These are phyloP conservation scores for Spinibarbus caldwelli DNA, from an alignment of 2,797 vertebrate genomes.

Conservation along the genomic window DNA sequence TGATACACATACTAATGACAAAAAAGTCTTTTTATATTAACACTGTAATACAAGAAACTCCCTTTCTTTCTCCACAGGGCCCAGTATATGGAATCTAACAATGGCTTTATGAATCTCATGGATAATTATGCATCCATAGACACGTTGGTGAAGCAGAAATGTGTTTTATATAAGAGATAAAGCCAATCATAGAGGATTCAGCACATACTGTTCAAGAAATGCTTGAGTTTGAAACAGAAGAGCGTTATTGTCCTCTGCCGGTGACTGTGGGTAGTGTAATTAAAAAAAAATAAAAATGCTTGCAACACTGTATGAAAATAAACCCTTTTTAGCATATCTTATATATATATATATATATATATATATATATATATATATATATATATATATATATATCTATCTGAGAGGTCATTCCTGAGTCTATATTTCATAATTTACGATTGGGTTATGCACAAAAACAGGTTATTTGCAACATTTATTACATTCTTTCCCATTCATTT, in stretches of 20 bases:
- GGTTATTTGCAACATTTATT: not conserved
- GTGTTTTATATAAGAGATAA: slow-evolving; percentile 39
- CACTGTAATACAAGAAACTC: not conserved
- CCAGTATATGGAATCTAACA: not conserved
- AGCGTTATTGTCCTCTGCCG: slow-evolving; percentile 57
- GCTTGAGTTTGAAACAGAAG: slow-evolving; percentile 5
- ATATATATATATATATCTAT: too few species aligned
- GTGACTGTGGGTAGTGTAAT: not conserved
- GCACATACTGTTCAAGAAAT: not conserved
- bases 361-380: too few species aligned
- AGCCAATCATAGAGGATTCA: slow-evolving; percentile 24
- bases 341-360: too few species aligned
- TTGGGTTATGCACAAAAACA: not conserved
- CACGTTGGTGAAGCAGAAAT: slow-evolving; percentile 18
- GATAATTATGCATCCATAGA: slow-evolving; percentile 44
- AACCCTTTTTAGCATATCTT: not conserved
- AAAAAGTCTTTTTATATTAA: not conserved
- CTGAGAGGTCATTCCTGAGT: not conserved
- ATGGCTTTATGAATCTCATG: slow-evolving; percentile 33
- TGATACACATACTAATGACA: not conserved
- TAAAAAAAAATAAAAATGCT: not conserved
- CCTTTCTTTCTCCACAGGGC: not conserved
- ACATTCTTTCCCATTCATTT: not conserved
- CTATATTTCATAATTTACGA: not conserved
- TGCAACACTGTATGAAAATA: not conserved